Evolutionary conservation across 1,140 invertebrate species (phyloP), one percentile per base, ranked within the genome.

Genomic region (Druon quercuslanigerum): DNA sequence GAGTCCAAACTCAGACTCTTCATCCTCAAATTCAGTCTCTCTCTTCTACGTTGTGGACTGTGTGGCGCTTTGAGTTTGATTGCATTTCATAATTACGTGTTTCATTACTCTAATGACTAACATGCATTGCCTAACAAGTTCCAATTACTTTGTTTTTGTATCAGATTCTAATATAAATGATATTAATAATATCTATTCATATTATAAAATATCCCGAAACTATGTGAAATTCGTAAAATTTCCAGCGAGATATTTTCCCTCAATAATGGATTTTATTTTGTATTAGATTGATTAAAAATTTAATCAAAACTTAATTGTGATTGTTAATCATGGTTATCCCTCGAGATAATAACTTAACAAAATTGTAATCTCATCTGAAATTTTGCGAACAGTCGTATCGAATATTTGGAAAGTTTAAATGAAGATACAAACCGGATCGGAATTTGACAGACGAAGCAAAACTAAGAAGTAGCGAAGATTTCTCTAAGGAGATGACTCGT

Each of bases 1-100:
- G 97, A 98, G 90, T 99, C 98, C 93, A 99, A 91, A 54, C 97
- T 99, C 84, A 99, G 94, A 89, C 97, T 98, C 94, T 99, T 99
- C 98, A 99, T 99, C 85, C 98, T 94, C 90, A 98, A 94, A 92
- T 98, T 98, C 91, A 99, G 93, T 92, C 98, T 97, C 93, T 98
- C 97, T 76, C 97, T 94, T 89, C 97, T 95, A 84, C 90, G 90
- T 87, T 92, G 90, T 83, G 98, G 98, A 91, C 97, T 98, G 92
- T 98, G 97, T 77, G 97, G 97, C 84, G 97, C 98, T 98, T 95
- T 88, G 89, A 88, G 82, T 85, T 86, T 82, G 83, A 86, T 87
- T 82, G 84, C 82, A 88, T 83, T 84, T 84, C 81, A 76, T 66
- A 83, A 79, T 79, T 82, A 81, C 79, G 81, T 85, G 79, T 76